These are phyloP conservation scores for Aplodontia rufa DNA, from an alignment of 2,113 vertebrate genomes.

Conservation along the genomic window DNA sequence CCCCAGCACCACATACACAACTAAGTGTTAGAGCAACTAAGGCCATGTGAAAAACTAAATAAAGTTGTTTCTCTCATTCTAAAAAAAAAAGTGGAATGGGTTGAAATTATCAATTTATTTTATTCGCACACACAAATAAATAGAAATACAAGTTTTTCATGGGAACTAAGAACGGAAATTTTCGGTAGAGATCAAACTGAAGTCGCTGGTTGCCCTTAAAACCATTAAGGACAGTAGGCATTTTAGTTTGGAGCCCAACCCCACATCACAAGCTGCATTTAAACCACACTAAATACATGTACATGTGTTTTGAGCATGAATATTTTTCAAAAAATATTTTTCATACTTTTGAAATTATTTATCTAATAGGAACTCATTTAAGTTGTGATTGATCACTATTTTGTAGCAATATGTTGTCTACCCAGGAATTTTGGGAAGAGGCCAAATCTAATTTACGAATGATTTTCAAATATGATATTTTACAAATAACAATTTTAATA, in stretches of 20 bases:
- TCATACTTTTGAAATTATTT: constrained; percentile 22
- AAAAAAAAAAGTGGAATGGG: not conserved
- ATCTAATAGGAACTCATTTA: not conserved
- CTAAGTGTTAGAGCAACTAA: too few species aligned
- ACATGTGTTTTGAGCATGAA: not conserved
- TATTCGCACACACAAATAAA: not conserved
- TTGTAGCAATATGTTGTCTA: not conserved
- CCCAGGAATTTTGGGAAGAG: not conserved
- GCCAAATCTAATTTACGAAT: not conserved
- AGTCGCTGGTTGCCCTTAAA: not conserved
- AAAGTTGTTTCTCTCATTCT: too few species aligned
- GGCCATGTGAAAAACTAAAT: too few species aligned
- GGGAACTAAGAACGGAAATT: not conserved
- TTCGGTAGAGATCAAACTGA: not conserved
- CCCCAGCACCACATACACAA: too few species aligned
- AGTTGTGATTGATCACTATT: not conserved
- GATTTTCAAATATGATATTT: constrained; percentile 1
- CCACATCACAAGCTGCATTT: not conserved
- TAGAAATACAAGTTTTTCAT: not conserved
- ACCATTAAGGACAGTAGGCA: not conserved
- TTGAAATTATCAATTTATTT: not conserved
- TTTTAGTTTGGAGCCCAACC: not conserved
- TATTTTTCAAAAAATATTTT: not conserved
- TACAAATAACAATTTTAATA: not conserved
- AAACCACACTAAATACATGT: not conserved